Base-by-base conservation (phyloP, 2,797 vertebrate species). In the Choloepus didactylus region DNA sequence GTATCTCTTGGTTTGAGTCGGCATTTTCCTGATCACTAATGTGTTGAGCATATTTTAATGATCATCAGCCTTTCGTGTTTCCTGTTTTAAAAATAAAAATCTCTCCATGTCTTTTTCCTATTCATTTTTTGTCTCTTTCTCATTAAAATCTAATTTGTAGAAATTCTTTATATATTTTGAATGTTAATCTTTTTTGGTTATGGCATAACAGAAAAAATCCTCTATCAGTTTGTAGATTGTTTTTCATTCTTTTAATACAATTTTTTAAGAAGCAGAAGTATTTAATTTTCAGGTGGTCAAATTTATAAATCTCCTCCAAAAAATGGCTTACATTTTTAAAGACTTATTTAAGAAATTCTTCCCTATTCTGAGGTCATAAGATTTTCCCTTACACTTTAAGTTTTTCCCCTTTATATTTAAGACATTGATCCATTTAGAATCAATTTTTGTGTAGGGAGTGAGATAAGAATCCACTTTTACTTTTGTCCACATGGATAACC, bases 261-360 rank as follows among this genome's bases (percentile, higher is more conserved):
- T 64, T 72, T 95, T 94, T 88, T 79, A 27, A 76, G 44, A 38
- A 89, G 85, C 89, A 92, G 29, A 72, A 81, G 21, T 72, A 46
- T 64, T 60, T 92, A 9, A 56, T 90, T 82, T 92, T 89, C 62
- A 49, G 18, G 25, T 81, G 18, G 11, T 81, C 41, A 86, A 35
- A 44, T 75, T 81, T 92, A 41, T 60, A 80, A 79, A 66, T 56
- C 6, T 80, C 49, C 16, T 51, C 44, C 49, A 67, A 94, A 75
- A 87, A 44, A 62, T 29, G 70, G 19, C 7, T 85, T 62, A 83
- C 0, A 59, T 66, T 14, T 64, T 54, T 54, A 73, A 46, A 67
- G n/a, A 46, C 56, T 73, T 75, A 60, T 70, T 95, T 66, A 69
- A 59, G 60, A 80, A 93, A 62, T 84, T 91, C 29, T 79, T 79